phyloP scores from a whole-genome alignment of 2,888 invertebrate genomes.

The Drosophila helvetica region DNA sequence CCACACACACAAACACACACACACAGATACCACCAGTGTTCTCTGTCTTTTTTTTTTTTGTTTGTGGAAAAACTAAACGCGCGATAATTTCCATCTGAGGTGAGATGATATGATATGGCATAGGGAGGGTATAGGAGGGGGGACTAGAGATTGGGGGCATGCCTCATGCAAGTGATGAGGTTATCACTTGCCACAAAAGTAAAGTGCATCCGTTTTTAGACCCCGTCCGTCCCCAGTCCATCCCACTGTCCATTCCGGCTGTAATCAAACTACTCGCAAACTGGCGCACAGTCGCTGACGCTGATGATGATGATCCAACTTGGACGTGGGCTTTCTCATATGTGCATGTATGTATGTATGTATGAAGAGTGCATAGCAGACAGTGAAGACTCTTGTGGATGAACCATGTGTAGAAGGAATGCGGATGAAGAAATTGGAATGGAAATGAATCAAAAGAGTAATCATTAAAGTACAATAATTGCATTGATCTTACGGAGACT shows the following conservation, averaged over 20 bases:
- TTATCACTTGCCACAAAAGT: slow-evolving; percentile 74
- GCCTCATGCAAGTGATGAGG: slow-evolving; percentile 61
- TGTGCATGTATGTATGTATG: not conserved
- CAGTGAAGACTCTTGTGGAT: slow-evolving; percentile 10
- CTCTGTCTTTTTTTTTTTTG: slow-evolving; percentile 23
- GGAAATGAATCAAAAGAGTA: no score
- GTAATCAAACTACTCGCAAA: slow-evolving; percentile 68
- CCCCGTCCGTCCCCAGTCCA: slow-evolving; percentile 48
- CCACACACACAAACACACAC: slow-evolving; percentile 27
- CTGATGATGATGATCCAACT: slow-evolving; percentile 42
- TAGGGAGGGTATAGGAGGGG: slow-evolving; percentile 3
- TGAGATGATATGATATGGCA: slow-evolving; percentile 41
- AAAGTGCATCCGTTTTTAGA: slow-evolving; percentile 77
- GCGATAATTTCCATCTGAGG: slow-evolving; percentile 65
- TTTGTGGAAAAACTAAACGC: slow-evolving; percentile 52
- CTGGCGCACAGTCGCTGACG: slow-evolving; percentile 57
- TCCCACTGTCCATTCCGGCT: slow-evolving; percentile 31
- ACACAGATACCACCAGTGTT: slow-evolving; percentile 17
- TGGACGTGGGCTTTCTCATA: slow-evolving; percentile 26
- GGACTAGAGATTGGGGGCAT: not conserved
- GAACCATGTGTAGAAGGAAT: not conserved
- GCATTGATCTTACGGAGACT: no score
- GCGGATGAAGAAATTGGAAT: no score
- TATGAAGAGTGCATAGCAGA: not conserved
- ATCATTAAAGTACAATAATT: no score